These are phyloP conservation scores for Talpa occidentalis DNA, from an alignment of 2,113 vertebrate genomes.

Conservation along the genomic window DNA sequence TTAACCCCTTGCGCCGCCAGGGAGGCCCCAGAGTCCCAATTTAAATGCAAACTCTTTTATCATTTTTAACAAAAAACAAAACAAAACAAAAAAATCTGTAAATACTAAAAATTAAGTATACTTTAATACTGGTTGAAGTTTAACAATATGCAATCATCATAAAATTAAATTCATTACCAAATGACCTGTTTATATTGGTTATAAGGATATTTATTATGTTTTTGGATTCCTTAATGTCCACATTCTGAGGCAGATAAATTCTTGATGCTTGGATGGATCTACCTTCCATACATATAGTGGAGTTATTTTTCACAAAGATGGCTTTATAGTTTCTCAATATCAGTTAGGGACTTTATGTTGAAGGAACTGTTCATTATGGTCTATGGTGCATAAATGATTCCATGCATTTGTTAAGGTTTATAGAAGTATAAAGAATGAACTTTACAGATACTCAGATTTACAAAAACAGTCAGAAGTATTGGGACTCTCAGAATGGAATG, in stretches of 20 bases:
- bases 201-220: background rate
- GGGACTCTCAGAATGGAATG: accelerated
- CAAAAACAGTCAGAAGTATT: background rate
- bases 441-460: background rate
- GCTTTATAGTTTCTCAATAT: background rate
- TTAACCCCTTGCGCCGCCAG: too few relatives aligned
- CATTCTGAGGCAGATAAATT: background rate
- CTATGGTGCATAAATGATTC: too few relatives aligned
- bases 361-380: background rate
- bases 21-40: background rate
- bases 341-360: background rate
- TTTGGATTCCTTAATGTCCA: background rate
- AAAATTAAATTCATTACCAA: background rate
- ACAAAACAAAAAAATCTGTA: too few relatives aligned
- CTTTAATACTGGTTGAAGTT: background rate
- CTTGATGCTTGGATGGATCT: background rate
- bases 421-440: background rate
- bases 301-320: background rate
- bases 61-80: background rate
- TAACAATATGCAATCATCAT: background rate
- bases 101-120: background rate
- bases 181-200: background rate
- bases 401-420: background rate
- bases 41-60: background rate
- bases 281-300: background rate